A percentile compares a stretch with the other conserved stretches of the same genome.
Evolutionary conservation across 2,888 invertebrate species (phyloP).

Genomic region (Psylliodes chrysocephalus): DNA sequence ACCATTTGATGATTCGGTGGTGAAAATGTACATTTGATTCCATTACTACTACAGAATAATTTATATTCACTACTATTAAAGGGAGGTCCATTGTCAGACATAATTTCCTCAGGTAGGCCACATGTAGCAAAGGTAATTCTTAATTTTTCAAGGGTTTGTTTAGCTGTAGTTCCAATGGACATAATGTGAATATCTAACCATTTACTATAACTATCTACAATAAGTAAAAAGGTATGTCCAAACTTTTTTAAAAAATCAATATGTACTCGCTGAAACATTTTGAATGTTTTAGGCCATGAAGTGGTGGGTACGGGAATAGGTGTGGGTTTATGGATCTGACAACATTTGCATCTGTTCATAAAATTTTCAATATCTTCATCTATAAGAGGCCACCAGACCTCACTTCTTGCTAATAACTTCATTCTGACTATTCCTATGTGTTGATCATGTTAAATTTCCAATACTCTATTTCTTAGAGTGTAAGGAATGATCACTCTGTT

Average conservation of each 20-base stretch:
- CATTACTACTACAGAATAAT: neutral
- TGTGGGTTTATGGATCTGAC: neutral
- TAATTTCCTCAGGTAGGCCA: neutral
- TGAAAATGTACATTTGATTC: neutral
- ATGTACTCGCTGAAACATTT: no score
- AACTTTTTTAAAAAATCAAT: neutral
- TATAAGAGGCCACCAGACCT: no score
- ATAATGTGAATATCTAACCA: neutral
- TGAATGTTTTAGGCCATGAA: neutral
- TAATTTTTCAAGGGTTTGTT: neutral
- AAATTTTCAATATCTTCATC: neutral
- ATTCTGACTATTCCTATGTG: neutral
- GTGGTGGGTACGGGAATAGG: neutral
- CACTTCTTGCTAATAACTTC: neutral
- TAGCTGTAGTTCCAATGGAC: neutral
- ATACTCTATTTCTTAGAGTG: neutral
- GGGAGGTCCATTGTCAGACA: neutral
- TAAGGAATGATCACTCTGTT: neutral
- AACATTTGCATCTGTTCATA: neutral
- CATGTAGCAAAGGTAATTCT: neutral
- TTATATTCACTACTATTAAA: neutral
- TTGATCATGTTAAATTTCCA: constrained; percentile 1
- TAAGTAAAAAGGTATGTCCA: neutral
- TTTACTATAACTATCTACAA: neutral
- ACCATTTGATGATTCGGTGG: neutral